Conservation (phyloP, 2,797 vertebrate genomes). For the Sphenopsis melanotis region DNA sequence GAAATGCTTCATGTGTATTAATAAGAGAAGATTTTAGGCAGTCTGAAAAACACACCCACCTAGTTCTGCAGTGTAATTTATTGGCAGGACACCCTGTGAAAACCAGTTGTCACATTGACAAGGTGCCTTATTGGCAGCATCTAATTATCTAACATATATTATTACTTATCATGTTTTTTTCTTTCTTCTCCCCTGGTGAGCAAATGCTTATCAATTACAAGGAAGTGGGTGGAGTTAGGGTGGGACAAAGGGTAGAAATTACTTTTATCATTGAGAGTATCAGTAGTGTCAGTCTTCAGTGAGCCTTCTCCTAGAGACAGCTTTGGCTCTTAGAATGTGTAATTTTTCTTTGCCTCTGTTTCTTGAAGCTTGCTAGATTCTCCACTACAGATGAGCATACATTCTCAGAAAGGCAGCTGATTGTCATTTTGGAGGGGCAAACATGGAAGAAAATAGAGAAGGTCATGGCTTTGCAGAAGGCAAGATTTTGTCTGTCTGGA, state of each 20-base stretch:
- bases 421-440: background rate
- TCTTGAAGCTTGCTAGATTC: background rate
- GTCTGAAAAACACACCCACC: background rate
- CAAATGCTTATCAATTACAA: constrained; percentile 8
- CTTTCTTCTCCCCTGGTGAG: background rate
- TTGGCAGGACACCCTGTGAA: background rate
- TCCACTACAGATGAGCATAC: background rate
- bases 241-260: background rate
- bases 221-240: constrained; percentile 17
- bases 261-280: background rate
- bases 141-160: background rate
- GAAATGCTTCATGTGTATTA: background rate
- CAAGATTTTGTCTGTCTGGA: background rate
- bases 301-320: background rate
- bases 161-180: background rate
- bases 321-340: background rate
- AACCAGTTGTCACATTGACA: background rate
- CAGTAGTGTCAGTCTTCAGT: background rate
- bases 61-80: background rate
- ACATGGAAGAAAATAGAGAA: constrained; percentile 22
- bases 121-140: background rate
- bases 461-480: background rate
- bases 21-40: background rate
- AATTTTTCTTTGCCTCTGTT: background rate
- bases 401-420: background rate